Evolutionary conservation across 2,888 invertebrate genomes (phyloP).

Genomic region (Megastigmus dorsalis): DNA sequence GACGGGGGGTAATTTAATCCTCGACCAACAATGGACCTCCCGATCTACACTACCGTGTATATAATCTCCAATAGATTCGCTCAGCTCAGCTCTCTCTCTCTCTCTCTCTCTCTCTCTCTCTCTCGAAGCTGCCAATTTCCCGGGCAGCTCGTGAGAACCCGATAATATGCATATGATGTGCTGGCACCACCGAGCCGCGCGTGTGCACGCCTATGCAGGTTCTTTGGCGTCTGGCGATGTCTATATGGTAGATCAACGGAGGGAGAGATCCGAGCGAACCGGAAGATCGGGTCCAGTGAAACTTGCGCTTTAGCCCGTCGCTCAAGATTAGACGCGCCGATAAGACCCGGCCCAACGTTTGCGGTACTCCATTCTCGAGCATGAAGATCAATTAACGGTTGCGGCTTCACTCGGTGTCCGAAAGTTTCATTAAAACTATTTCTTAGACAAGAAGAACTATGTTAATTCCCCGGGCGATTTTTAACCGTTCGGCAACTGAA

Average conservation of each 20-base stretch:
- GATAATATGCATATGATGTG: no score
- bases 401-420: no score
- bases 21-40: background rate
- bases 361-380: no score
- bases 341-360: no score
- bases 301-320: conserved; percentile 20
- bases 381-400: conserved; percentile 30
- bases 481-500: no score
- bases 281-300: background rate
- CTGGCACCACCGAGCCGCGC: no score
- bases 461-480: no score
- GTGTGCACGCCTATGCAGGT: background rate
- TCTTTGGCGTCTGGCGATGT: background rate
- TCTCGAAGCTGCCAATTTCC: conserved; percentile 10
- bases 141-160: conserved; percentile 22
- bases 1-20: conserved; percentile 19
- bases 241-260: background rate
- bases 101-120: no score
- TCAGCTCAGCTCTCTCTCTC: no score
- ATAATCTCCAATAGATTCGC: no score
- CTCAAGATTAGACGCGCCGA: conserved; percentile 7
- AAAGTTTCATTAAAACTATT: no score
- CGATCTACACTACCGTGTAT: background rate
- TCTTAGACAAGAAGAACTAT: no score
- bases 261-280: background rate